Evolutionary conservation across 2,888 invertebrate genomes (phyloP), one percentile per base, ranked within the genome.

Genomic region (Syrista parreyssii): DNA sequence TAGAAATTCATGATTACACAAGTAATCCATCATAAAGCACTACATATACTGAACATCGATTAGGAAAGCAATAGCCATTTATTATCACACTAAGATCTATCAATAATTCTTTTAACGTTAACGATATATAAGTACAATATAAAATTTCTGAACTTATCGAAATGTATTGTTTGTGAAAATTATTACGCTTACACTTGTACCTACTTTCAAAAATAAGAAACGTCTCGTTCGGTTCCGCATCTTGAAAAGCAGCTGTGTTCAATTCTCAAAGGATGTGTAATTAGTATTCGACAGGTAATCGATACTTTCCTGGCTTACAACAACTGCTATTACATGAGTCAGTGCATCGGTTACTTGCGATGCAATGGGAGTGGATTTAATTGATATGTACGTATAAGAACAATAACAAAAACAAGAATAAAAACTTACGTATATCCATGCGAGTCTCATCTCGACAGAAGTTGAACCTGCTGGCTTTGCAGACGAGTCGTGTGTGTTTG

Each of bases 401-500:
- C 31, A 30, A 75, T 30, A 68, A 73, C n/a, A 9, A 23, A 75
- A 73, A 78, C 32, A 68, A 71, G 12, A 23, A 71, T 55, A 73
- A 4, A 69, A 79, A 89, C 90, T 90, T 84, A 90, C 90, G 80
- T 85, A 82, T 83, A 88, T 82, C 81, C 84, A 81, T 75, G 79
- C 68, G 80, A 87, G 80, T 83, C 84, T 88, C 91, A 91, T 91
- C 85, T 80, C 79, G 79, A 73, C 84, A 85, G 81, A 81, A 83
- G 85, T 86, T 82, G 86, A 83, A 87, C 80, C 87, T 84, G 82
- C 82, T 84, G 84, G 86, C 86, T 86, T 86, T 85, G 84, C 83
- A 84, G 85, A 88, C 89, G 86, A 85, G 87, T 87, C 89, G 88
- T 86, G 88, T 90, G 84, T 88, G 90, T 88, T 89, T 89, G 87